These are phyloP conservation scores for Cerceris ruficornis DNA, from an alignment of 2,888 invertebrate genomes.

Conservation along the genomic window DNA sequence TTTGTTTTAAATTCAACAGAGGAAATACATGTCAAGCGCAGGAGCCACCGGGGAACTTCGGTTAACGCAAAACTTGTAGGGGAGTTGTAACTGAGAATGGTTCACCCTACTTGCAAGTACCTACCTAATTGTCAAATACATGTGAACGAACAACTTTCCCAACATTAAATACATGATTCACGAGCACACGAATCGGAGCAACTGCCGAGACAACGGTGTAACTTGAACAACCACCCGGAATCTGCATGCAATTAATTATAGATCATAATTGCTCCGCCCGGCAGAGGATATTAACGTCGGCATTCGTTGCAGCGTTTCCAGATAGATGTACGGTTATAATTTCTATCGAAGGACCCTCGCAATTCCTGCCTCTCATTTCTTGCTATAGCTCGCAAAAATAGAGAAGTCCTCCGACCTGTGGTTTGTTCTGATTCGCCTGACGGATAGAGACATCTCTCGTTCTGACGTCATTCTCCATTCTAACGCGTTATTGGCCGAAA, in stretches of 20 bases:
- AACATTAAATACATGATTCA: neutral
- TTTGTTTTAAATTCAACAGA: conserved; percentile 24
- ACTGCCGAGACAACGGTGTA: neutral
- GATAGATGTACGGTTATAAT: no score
- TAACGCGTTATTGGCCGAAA: no score
- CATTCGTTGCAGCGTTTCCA: no score
- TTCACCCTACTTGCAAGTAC: conserved; percentile 30
- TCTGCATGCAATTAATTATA: conserved; percentile 15
- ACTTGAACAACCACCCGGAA: neutral
- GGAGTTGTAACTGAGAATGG: conserved; percentile 30
- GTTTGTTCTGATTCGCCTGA: no score
- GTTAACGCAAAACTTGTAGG: conserved; percentile 38
- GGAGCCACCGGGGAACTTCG: conserved; percentile 38
- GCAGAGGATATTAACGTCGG: no score
- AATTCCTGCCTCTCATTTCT: no score
- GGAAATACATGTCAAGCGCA: conserved; percentile 46
- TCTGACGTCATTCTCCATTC: no score
- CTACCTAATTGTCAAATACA: conserved; percentile 50
- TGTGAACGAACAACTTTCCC: conserved; percentile 21
- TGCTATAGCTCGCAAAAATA: no score
- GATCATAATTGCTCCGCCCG: neutral
- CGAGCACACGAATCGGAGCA: conserved; percentile 2
- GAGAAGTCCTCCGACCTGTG: no score
- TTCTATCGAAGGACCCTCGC: no score
- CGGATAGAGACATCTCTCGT: no score